Evolutionary conservation across 2,888 invertebrate species (phyloP), one percentile per base, ranked within the genome.

Genomic region (Argynnis bischoffii): DNA sequence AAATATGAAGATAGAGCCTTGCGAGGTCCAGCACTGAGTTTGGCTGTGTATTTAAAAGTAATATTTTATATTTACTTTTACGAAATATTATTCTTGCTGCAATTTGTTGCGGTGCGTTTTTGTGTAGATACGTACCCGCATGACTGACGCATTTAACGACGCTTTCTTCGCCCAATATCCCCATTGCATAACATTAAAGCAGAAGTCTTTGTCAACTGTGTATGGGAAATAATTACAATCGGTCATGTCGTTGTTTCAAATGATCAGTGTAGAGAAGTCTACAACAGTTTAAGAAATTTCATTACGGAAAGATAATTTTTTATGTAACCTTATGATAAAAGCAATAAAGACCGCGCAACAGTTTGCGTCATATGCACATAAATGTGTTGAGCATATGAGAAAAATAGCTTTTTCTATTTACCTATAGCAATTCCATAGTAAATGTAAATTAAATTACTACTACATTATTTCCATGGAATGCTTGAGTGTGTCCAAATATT

Each of bases 101-200:
- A 51, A 61, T 64, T 66, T 56, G 66, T 68, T 64, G 69, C 69
- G 69, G 56, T 64, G 21, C 65, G 63, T 71, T 46, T 61, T 53
- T 63, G 54, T 48, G 31, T 57, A 48, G 50, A 47, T 61, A 68
- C 53, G 53, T 57, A 64, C 71, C 75, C 72, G 78, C 76, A 77
- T 76, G 76, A 72, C 69, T 71, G 74, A 69, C 75, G 74, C 69
- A 71, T 74, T 72, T 73, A 72, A 70, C 70, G 69, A 69, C 74
- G 77, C 82, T 82, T 81, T 83, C 83, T 81, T 82, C 75, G 76
- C 77, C 76, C 81, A 80, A 79, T 80, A 78, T 77, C 74, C 76
- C 73, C 72, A 77, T 84, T 83, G 74, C 77, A 72, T 78, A 83
- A 81, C 41, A 6, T 50, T 47, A 35, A 41, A 55, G 64, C 69